A percentile compares a stretch with the other conserved stretches of the same genome.
phyloP scores from a whole-genome alignment of 2,113 vertebrate species.

The Tachycineta bicolor region DNA sequence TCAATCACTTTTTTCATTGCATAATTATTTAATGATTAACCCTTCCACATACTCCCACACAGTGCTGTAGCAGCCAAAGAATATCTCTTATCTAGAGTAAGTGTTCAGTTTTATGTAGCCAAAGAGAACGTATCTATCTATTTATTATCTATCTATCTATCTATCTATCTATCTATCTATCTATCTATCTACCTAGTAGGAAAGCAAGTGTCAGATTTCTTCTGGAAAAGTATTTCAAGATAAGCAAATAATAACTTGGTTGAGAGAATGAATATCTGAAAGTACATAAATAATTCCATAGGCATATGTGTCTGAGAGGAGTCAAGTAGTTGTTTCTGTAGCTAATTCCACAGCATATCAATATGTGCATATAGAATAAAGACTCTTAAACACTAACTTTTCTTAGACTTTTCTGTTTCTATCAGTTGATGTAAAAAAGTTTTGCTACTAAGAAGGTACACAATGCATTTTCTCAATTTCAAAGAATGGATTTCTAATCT shows the following conservation, averaged over 20 bases:
- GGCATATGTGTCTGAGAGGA: not conserved
- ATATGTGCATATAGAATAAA: not conserved
- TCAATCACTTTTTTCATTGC: conserved; percentile 9
- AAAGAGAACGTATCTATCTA: not conserved
- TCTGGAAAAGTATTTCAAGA: not conserved
- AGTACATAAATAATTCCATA: not conserved
- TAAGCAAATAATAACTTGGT: not conserved
- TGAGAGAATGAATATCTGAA: not conserved
- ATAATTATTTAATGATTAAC: conserved; percentile 41
- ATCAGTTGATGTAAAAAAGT: not conserved
- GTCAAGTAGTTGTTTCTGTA: not conserved
- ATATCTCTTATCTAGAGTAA: not conserved
- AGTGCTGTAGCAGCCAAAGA: not conserved
- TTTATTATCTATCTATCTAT: not conserved
- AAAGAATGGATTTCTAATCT: not conserved
- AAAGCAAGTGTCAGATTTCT: not conserved
- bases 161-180: too few species aligned
- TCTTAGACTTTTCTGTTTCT: not conserved
- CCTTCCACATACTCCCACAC: not conserved
- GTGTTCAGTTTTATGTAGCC: not conserved
- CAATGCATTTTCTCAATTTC: not conserved
- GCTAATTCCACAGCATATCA: not conserved
- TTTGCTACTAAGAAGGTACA: not conserved
- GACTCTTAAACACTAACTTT: not conserved
- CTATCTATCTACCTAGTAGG: too few species aligned